Evolutionary conservation across 2,113 vertebrate species (phyloP).

Genomic region (Chinchilla lanigera): DNA sequence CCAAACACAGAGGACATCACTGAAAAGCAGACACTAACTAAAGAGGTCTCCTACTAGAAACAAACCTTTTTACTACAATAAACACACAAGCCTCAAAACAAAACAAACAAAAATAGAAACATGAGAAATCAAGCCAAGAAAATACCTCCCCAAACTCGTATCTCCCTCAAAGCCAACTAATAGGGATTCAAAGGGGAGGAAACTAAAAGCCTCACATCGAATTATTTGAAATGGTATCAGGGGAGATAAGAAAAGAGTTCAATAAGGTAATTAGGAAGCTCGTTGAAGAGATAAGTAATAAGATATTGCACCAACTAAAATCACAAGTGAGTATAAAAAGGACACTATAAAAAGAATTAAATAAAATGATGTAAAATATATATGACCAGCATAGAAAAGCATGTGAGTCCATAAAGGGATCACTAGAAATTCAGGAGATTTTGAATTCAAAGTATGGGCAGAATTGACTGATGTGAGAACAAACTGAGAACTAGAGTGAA

Average conservation of each 20-base stretch:
- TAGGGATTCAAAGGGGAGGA: not conserved
- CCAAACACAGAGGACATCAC: no score
- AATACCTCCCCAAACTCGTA: not conserved
- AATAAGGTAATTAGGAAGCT: not conserved
- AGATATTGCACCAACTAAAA: not conserved
- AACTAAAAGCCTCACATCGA: not conserved
- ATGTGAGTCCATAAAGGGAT: not conserved
- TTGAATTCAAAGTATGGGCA: not conserved
- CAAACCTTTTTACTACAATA: no score
- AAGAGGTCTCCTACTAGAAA: no score
- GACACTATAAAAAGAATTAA: not conserved
- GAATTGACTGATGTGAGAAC: not conserved
- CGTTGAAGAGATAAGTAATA: not conserved
- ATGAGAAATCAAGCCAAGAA: no score
- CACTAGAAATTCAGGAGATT: not conserved
- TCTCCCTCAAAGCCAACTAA: not conserved
- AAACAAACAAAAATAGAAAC: no score
- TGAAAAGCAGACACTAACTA: no score
- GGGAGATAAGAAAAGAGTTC: not conserved
- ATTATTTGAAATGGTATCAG: not conserved
- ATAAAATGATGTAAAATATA: not conserved
- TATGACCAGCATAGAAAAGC: not conserved
- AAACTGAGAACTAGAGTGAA: not conserved
- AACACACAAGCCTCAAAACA: no score
- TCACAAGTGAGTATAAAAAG: not conserved